Evolutionary conservation across 2,888 invertebrate species (phyloP), one percentile per base, ranked within the genome.

Genomic region (Listrodromus nycthemerus): DNA sequence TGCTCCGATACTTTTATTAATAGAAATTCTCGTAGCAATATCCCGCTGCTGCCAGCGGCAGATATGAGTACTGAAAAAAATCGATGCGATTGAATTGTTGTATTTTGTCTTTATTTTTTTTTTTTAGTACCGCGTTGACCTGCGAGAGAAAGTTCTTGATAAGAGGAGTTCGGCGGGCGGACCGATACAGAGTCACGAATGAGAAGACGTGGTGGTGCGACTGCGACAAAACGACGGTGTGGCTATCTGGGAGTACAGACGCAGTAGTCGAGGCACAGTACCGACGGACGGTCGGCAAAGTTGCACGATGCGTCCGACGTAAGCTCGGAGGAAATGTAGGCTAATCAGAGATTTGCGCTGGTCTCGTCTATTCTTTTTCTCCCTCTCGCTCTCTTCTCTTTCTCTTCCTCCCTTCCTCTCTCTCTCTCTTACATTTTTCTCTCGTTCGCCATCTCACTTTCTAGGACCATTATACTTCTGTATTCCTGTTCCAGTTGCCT

Each of bases 331-430:
- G 83, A 86, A 88, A 91, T 91, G 87, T 91, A 90, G 90, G 90
- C 89, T 91, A 91, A 91, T 91, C 89, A 89, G 87, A 88, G 89
- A 90, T 90, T 89, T 88, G 78, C 80, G 67, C 69, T 6, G 73
- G 76, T 75, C 75, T 55, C 61, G 69, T 61, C 41, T 24, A 75
- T 66, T 45, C 76, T 70, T 65, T 84, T 65, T 71, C 63, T 52
- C 48, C 71, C 41, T 83, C 63, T 82, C 65, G 79, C 24, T 7
- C 41, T 61, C 41, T 24, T 75, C 61, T 45, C 76, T 70, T 65
- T 84, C 61, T 71, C 63, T 52, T 41, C 71, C 41, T 83, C 63
- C 80, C 65, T 76, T 19, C 8, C 41, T 13, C 13, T 41, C 41
- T 41, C 45, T 8, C 45, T 75, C 19, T 6, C 6, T 50, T 2